phyloP scores from a whole-genome alignment of 2,888 invertebrate species.

The Tiphia femorata region DNA sequence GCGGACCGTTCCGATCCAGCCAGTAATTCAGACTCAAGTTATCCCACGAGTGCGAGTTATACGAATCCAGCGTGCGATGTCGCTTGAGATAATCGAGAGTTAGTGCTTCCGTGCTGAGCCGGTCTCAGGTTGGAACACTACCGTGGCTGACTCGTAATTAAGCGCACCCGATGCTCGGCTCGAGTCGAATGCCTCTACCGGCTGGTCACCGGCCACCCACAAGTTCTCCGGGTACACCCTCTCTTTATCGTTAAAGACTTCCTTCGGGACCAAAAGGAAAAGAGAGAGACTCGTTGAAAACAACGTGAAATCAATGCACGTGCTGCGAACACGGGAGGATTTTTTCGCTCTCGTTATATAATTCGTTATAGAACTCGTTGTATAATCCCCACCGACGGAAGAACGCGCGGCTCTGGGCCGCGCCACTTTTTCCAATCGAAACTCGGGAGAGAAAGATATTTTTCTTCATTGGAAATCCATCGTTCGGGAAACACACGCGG shows the following conservation, averaged over 20 bases:
- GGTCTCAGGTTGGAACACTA: constrained; percentile 43
- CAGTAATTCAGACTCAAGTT: constrained; percentile 53
- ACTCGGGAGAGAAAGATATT: too few species aligned
- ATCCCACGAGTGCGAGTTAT: constrained; percentile 53
- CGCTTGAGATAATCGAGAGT: constrained; percentile 57
- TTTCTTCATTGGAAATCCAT: too few species aligned
- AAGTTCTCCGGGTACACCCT: constrained; percentile 21
- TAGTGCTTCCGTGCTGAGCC: constrained; percentile 52
- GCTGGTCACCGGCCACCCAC: constrained; percentile 22
- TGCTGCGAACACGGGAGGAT: too few species aligned
- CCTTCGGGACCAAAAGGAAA: constrained; percentile 10
- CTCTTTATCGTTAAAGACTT: constrained; percentile 27
- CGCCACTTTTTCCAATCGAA: too few species aligned
- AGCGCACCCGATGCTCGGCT: constrained; percentile 44
- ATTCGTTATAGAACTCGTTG: too few species aligned
- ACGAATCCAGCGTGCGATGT: constrained; percentile 58
- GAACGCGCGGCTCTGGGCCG: too few species aligned
- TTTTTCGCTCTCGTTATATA: too few species aligned
- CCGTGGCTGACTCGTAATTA: constrained; percentile 53
- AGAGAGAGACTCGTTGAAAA: background rate
- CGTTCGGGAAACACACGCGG: too few species aligned
- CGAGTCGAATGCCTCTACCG: too few species aligned
- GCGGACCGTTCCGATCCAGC: constrained; percentile 14
- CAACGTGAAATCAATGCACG: too few species aligned
- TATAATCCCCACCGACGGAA: too few species aligned